phyloP scores from a whole-genome alignment of 2,797 vertebrate genomes.

The Allobates femoralis region DNA sequence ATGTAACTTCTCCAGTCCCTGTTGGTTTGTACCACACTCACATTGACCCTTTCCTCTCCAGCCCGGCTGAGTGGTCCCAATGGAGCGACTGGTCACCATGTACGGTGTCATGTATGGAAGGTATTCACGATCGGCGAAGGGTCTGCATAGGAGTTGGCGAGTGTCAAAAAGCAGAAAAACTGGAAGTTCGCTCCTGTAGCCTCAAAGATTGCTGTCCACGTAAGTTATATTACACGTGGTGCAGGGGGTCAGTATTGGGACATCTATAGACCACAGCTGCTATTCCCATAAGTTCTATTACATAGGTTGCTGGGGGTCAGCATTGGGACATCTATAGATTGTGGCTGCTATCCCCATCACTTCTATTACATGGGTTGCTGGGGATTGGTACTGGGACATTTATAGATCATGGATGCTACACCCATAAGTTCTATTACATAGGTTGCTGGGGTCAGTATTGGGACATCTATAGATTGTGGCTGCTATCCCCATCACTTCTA shows the following conservation, averaged over 20 bases:
- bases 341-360: no score
- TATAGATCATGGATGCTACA: background rate
- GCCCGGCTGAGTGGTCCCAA: slow-evolving; percentile 70
- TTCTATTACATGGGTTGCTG: no score
- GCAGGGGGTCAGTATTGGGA: no score
- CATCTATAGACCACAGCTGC: no score
- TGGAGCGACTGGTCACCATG: slow-evolving; percentile 73
- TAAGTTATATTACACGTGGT: slow-evolving; percentile 51
- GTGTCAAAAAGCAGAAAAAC: slow-evolving; percentile 44
- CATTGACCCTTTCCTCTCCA: slow-evolving; percentile 58
- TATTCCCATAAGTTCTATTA: no score
- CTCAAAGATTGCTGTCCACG: slow-evolving; percentile 73
- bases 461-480: no score
- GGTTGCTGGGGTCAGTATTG: no score
- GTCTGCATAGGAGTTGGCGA: slow-evolving; percentile 68
- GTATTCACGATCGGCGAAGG: slow-evolving; percentile 72
- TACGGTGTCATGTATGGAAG: slow-evolving; percentile 71
- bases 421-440: no score
- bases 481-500: no score
- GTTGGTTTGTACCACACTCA: background rate
- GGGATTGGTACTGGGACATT: background rate
- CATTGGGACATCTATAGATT: no score
- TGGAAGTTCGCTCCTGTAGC: slow-evolving; percentile 70
- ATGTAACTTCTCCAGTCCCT: background rate
- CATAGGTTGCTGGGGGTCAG: no score